Percentiles rank a stretch among this genome's conserved stretches.
Conservation (phyloP, 2,797 vertebrate genomes). For the Ibycter americanus region DNA sequence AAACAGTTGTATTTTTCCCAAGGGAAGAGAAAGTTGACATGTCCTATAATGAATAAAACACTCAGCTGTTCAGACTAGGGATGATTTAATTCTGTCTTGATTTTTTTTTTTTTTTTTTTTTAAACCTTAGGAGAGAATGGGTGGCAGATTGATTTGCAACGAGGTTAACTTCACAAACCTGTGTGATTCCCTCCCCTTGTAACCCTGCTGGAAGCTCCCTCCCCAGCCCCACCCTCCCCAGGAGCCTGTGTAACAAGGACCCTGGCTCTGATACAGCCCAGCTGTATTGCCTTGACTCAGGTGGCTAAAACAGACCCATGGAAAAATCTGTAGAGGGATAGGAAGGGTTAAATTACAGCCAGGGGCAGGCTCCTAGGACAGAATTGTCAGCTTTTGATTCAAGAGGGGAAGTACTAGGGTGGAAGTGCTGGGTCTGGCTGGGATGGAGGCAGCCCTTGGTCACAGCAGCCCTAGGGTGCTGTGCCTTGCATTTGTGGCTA, state of each 20-base stretch:
- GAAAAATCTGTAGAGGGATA: neutral
- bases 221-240: accelerated
- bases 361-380: neutral
- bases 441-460: neutral
- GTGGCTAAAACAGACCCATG: neutral
- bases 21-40: neutral
- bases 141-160: neutral
- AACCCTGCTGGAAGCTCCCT: neutral
- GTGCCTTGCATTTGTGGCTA: neutral
- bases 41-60: neutral
- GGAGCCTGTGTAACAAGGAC: neutral
- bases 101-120: neutral
- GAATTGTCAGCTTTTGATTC: neutral
- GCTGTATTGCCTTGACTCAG: neutral
- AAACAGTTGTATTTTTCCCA: neutral
- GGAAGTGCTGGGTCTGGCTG: neutral
- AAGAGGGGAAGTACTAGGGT: neutral
- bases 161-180: neutral
- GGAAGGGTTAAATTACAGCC: neutral
- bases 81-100: neutral
- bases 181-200: neutral
- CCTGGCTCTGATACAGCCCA: neutral
- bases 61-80: neutral
- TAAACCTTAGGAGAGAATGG: neutral
- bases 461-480: neutral